Percentiles rank a stretch among this genome's conserved stretches.
phyloP scores from a whole-genome alignment of 2,797 vertebrate genomes.

The Lepus townsendii region DNA sequence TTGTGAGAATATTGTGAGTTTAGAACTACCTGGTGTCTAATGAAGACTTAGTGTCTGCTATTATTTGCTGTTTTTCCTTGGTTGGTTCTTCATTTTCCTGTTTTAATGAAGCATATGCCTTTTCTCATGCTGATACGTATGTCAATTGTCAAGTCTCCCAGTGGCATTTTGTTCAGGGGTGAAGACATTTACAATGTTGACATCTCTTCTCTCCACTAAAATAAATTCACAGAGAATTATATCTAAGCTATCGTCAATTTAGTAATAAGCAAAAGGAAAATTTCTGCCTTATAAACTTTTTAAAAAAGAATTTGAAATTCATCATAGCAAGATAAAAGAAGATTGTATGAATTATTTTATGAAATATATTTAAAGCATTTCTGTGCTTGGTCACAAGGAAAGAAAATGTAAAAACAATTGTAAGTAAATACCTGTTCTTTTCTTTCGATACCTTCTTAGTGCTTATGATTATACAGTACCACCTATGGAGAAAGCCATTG shows the following conservation, averaged over 20 bases:
- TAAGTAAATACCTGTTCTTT: conserved; percentile 15
- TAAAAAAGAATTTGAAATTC: neutral
- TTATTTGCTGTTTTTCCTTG: neutral
- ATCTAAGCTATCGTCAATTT: neutral
- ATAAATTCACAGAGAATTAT: neutral
- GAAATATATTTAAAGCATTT: neutral
- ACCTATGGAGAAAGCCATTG: conserved; percentile 94
- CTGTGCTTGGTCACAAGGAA: neutral
- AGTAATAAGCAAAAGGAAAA: neutral
- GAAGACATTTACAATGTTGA: neutral
- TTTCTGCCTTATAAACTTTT: neutral
- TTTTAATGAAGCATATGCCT: neutral
- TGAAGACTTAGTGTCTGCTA: neutral
- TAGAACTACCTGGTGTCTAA: neutral
- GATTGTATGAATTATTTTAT: neutral
- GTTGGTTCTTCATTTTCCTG: neutral
- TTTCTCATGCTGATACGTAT: neutral
- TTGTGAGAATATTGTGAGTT: neutral
- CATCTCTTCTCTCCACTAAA: neutral
- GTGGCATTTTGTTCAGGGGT: neutral
- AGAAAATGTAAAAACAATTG: neutral
- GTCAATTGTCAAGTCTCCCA: neutral
- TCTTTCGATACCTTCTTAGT: conserved; percentile 85
- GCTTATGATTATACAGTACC: conserved; percentile 95
- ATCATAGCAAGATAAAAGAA: neutral